Base-by-base conservation (phyloP, 2,888 invertebrate genomes). In the Capitulum mitella region DNA sequence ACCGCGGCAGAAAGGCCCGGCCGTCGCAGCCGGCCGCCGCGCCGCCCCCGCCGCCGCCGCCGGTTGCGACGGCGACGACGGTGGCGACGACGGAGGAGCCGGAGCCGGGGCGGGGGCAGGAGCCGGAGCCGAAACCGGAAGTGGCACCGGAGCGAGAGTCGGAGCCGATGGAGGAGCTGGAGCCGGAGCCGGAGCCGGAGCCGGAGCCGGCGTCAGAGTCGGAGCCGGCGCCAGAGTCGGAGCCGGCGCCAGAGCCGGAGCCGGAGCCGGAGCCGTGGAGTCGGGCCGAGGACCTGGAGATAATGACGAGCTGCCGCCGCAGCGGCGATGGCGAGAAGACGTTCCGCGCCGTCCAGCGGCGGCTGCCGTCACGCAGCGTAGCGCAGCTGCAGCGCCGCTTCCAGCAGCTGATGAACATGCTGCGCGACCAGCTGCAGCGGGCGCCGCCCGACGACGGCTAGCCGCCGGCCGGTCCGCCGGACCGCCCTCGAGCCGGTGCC, bases 241-340 rank as follows among this genome's bases (percentile, higher is more conserved):
- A n/a, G n/a, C n/a, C n/a, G n/a, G n/a, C n/a, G n/a, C n/a, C n/a
- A n/a, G n/a, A n/a, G 61, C 61, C 1, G 29, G n/a, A 61, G 26
- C 19, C 16, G 34, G 3, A 16, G 34, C 26, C 37, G 70, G 37
- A 26, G 70, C 70, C n/a, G 3, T 76, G 76, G 76, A 46, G 29
- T 32, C 29, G 76, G 3, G 76, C 46, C 29, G 76, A 76, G 16
- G 76, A 76, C 76, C 32, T 76, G 46, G 46, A 76, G 76, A 43
- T 76, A 3, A 16, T 76, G 76, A 48, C 43, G 29, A 46, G 19
- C 46, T 43, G 43, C 46, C 76, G 32, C 32, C 43, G 46, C 1
- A 43, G 76, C 43, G 76, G 76, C 6, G 76, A 43, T 46, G 76
- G 46, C 46, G 46, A 43, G 46, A 48, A 43, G 46, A 46, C 76